phyloP scores from a whole-genome alignment of 2,888 invertebrate genomes.

The Prosapia bicincta region DNA sequence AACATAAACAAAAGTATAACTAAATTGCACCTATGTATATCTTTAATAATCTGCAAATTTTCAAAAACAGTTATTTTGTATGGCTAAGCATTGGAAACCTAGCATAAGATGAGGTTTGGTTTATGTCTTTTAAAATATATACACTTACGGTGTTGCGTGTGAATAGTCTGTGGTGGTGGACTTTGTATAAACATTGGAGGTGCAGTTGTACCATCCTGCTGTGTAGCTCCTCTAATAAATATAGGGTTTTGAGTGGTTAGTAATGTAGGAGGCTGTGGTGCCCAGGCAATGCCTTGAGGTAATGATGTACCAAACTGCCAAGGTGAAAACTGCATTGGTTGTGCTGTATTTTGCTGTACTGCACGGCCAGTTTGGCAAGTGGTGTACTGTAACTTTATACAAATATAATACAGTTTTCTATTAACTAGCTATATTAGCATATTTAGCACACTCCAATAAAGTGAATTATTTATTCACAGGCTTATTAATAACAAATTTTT shows the following conservation, averaged over 20 bases:
- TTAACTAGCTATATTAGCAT: constrained; percentile 62
- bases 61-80: too few species aligned
- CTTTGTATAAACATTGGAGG: constrained; percentile 77
- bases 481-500: too few species aligned
- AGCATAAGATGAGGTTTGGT: too few species aligned
- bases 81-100: too few species aligned
- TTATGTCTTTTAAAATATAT: constrained; percentile 21
- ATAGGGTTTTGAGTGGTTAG: constrained; percentile 67
- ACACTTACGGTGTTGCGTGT: constrained; percentile 63
- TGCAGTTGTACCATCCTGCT: constrained; percentile 63
- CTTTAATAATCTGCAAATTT: too few species aligned
- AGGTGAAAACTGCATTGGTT: constrained; percentile 69
- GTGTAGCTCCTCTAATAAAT: constrained; percentile 68
- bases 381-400: constrained; percentile 44
- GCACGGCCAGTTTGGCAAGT: constrained; percentile 35
- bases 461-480: too few species aligned
- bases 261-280: constrained; percentile 63
- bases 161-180: constrained; percentile 66
- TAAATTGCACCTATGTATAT: too few species aligned
- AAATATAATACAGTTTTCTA: constrained; percentile 44
- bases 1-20: too few species aligned
- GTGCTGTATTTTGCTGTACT: constrained; percentile 37
- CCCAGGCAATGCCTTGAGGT: constrained; percentile 70
- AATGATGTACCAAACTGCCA: constrained; percentile 72
- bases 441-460: too few species aligned